These are phyloP conservation scores for Vannuccia rotundouncinata DNA, from an alignment of 2,888 invertebrate species.

Conservation along the genomic window DNA sequence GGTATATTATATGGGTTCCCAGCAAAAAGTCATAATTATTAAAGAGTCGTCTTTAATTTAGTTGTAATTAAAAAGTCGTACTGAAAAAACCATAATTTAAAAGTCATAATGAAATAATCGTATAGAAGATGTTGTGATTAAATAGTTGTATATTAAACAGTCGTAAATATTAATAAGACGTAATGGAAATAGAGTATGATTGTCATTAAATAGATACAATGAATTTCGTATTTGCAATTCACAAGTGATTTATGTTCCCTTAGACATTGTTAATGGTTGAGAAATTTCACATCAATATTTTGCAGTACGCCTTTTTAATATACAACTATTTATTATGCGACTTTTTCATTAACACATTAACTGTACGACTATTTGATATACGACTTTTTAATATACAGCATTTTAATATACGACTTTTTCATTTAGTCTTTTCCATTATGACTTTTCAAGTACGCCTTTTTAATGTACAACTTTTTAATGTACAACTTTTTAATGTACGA, in stretches of 20 bases:
- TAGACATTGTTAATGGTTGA: conserved; percentile 21
- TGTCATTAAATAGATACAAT: too few relatives aligned
- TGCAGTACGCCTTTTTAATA: conserved; percentile 21
- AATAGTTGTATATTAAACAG: too few relatives aligned
- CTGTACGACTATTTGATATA: neutral
- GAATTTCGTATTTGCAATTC: conserved; percentile 11
- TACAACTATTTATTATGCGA: conserved; percentile 4
- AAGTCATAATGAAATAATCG: too few relatives aligned
- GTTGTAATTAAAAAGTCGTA: too few relatives aligned
- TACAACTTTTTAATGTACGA: neutral
- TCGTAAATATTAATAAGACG: too few relatives aligned
- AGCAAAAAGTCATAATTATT: too few relatives aligned
- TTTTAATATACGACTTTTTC: neutral
- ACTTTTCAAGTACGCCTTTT: neutral
- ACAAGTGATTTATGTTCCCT: conserved; percentile 18
- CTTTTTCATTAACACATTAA: neutral
- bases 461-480: neutral
- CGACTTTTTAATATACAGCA: conserved; percentile 46
- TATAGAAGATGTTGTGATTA: too few relatives aligned
- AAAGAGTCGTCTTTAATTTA: too few relatives aligned
- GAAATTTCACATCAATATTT: conserved; percentile 18
- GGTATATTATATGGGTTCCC: too few relatives aligned
- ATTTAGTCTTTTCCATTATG: neutral
- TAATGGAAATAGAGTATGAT: too few relatives aligned
- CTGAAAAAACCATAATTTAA: too few relatives aligned